Evolutionary conservation across 2,888 invertebrate species (phyloP).

Genomic region (Cacoxenus indagator): DNA sequence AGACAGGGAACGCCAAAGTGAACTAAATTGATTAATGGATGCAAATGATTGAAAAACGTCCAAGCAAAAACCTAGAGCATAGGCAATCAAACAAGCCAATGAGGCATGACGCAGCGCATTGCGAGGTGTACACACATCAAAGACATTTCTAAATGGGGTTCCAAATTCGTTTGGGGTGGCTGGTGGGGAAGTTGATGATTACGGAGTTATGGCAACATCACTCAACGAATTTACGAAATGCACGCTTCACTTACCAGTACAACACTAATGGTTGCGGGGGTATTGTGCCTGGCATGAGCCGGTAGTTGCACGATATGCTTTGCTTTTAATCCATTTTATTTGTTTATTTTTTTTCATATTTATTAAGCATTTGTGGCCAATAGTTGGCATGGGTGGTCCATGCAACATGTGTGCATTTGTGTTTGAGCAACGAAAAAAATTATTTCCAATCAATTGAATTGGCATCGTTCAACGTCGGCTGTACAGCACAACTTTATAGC

Average conservation of each 20-base stretch:
- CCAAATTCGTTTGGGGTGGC: not conserved
- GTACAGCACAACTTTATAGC: not conserved
- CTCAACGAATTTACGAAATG: not conserved
- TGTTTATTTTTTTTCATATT: no score
- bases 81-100: slow-evolving; percentile 16
- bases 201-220: no score
- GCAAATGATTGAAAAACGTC: slow-evolving; percentile 67
- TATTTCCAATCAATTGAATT: slow-evolving; percentile 64
- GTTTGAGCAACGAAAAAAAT: slow-evolving; percentile 28
- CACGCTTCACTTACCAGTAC: not conserved
- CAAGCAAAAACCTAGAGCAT: slow-evolving; percentile 15
- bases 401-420: slow-evolving; percentile 42
- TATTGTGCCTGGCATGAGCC: no score
- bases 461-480: slow-evolving; percentile 34
- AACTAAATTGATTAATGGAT: slow-evolving; percentile 70
- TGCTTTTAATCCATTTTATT: slow-evolving; percentile 24
- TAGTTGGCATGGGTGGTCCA: no score
- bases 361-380: no score
- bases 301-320: no score
- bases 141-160: slow-evolving; percentile 33
- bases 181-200: no score
- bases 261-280: no score
- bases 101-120: no score
- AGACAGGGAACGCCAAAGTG: slow-evolving; percentile 1
- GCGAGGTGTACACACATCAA: slow-evolving; percentile 50